These are phyloP conservation scores for Perizoma flavofasciatum DNA, from an alignment of 2,888 invertebrate species.

Conservation along the genomic window DNA sequence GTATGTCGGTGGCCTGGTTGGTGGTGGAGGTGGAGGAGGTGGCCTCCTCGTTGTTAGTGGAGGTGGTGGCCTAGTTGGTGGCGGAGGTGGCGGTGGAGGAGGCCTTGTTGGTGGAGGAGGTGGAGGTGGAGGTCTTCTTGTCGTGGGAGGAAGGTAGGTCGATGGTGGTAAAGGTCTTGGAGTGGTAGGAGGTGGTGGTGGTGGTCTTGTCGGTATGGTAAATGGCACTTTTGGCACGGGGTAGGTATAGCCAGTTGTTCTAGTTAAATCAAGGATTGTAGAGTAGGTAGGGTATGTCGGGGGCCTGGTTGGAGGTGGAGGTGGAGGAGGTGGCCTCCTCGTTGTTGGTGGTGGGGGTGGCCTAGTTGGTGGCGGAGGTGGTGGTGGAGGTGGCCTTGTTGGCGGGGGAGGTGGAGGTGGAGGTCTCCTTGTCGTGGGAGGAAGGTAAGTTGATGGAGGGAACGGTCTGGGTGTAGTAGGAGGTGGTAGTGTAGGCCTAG, in stretches of 20 bases:
- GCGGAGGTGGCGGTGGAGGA: constrained; percentile 36
- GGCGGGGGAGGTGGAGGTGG: constrained; percentile 24
- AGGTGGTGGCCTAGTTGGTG: constrained; percentile 37
- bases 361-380: constrained; percentile 32
- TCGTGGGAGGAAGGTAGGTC: constrained; percentile 33
- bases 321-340: constrained; percentile 9
- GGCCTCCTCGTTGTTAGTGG: constrained; percentile 32
- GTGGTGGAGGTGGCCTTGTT: constrained; percentile 31
- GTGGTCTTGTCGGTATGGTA: constrained; percentile 43
- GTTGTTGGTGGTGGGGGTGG: constrained; percentile 17
- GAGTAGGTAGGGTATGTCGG: constrained; percentile 37
- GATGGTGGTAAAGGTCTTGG: constrained; percentile 36
- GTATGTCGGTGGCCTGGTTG: constrained; percentile 33
- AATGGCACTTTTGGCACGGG: constrained; percentile 57
- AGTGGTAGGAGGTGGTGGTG: constrained; percentile 32
- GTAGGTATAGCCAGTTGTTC: constrained; percentile 61
- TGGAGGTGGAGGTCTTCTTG: constrained; percentile 31
- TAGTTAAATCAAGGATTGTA: constrained; percentile 38
- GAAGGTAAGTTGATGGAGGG: constrained; percentile 26
- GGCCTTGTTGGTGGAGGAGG: constrained; percentile 33
- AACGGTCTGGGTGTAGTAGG: constrained; percentile 34
- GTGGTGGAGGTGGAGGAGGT: constrained; percentile 32
- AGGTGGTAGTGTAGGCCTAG: constrained; percentile 20
- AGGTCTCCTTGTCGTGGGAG: constrained; percentile 10
- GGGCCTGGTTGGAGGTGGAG: constrained; percentile 13